Evolutionary conservation across 2,113 vertebrate genomes (phyloP).

Genomic region (Platysteira castanea): DNA sequence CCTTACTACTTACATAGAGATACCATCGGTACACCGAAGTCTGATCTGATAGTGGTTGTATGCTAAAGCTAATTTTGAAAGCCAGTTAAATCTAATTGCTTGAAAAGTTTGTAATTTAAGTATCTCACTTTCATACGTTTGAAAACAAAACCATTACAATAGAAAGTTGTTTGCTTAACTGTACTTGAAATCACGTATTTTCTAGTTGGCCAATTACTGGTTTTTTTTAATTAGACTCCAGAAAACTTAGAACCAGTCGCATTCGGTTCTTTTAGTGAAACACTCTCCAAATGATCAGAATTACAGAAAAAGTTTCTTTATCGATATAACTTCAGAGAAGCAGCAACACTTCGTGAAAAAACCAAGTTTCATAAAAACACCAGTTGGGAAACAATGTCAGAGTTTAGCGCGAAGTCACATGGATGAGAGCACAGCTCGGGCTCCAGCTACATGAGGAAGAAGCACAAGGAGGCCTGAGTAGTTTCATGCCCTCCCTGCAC

Average conservation of each 20-base stretch:
- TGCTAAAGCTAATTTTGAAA: neutral
- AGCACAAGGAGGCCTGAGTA: neutral
- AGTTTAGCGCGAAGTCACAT: neutral
- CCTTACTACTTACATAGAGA: neutral
- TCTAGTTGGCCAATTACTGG: accelerated
- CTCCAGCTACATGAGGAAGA: neutral
- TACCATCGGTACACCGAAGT: neutral
- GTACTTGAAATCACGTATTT: neutral
- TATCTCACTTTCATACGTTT: neutral
- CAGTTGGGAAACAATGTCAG: neutral
- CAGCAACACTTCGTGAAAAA: neutral
- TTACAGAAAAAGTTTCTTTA: neutral
- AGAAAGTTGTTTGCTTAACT: neutral
- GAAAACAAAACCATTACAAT: neutral
- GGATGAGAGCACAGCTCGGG: neutral
- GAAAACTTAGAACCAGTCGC: neutral
- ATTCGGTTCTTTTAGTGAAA: neutral
- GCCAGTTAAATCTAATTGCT: neutral
- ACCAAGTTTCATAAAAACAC: neutral
- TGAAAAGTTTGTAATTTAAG: neutral
- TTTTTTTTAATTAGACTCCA: neutral
- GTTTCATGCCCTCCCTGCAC: neutral
- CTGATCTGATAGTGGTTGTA: neutral
- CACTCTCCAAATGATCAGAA: neutral
- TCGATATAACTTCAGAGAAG: neutral